Evolutionary conservation across 2,113 vertebrate genomes (phyloP), one percentile per base, ranked within the genome.

Genomic region (Mungos mungo): DNA sequence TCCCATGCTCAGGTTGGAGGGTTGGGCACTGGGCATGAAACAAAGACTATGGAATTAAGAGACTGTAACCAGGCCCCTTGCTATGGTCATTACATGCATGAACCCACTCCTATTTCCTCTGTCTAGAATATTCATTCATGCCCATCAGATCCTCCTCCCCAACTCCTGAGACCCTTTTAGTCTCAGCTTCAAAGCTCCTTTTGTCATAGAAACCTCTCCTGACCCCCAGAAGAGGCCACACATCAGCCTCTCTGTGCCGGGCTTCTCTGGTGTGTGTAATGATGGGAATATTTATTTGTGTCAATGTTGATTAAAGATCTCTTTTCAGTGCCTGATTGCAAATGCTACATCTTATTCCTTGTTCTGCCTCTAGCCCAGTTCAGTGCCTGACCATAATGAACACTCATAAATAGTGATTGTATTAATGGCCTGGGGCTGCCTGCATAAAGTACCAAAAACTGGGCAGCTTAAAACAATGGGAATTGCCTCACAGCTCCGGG

Each of bases 1-100:
- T 23, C 23, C 29, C 29, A 4, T 9, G 23, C 29, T 85, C 1
- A 0, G 14, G 14, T 45, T 12, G 65, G 29, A 14, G 1, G 7
- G 19, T 52, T 15, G 52, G 54, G 21, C 11, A 38, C 29, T n/a
- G 41, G 31, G 41, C 9, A 25, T 2, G 5, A 5, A 29, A 66
- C 50, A 38, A 50, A 81, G 12, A 68, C 14, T 8, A 3, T 50
- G 21, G 35, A 52, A 71, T 80, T 7, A 3, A 11, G 63, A 81
- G 33, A 31, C 41, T 47, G 14, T 29, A 47, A 29, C 16, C 74
- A 77, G 41, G 0, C 27, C 2, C 1, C 5, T 31, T 74, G 25
- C n/a, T 90, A 85, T 14, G 65, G 60, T 41, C 1, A 19, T 47
- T 25, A 15, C 14, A 21, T 33, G 9, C 18, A 27, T 18, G 23